phyloP scores from a whole-genome alignment of 2,888 invertebrate species.

The Drosophila aldrichi region DNA sequence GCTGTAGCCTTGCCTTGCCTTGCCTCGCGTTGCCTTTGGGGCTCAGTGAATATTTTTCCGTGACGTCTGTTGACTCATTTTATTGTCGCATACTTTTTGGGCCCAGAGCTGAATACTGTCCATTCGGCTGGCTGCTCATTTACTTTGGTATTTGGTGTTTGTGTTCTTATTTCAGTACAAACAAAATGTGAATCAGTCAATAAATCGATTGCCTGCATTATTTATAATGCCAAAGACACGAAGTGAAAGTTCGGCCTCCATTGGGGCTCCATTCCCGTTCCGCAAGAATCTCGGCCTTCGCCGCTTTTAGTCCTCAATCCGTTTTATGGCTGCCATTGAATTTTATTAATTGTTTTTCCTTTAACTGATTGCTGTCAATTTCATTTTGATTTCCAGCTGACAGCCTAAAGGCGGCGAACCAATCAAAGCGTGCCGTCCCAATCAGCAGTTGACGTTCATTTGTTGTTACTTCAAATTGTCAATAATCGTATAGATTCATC shows the following conservation, averaged over 20 bases:
- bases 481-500: slow-evolving; percentile 6
- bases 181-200: slow-evolving; percentile 63
- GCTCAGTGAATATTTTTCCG: slow-evolving; percentile 32
- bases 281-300: slow-evolving; percentile 43
- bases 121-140: slow-evolving; percentile 33
- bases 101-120: slow-evolving; percentile 5
- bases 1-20: slow-evolving; percentile 11
- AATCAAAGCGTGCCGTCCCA: slow-evolving; percentile 6
- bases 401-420: slow-evolving; percentile 13
- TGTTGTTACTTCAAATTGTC: slow-evolving; percentile 11
- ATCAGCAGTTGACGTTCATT: slow-evolving; percentile 6
- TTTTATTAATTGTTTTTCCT: slow-evolving; percentile 64
- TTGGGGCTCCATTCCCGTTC: slow-evolving; percentile 7
- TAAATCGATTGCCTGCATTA: slow-evolving; percentile 76
- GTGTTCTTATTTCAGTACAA: slow-evolving; percentile 45
- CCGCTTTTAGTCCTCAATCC: slow-evolving; percentile 31
- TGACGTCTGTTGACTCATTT: slow-evolving; percentile 69
- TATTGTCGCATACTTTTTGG: slow-evolving; percentile 60
- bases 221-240: slow-evolving; percentile 64
- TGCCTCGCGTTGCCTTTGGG: not conserved
- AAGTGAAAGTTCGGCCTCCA: slow-evolving; percentile 27
- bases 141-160: slow-evolving; percentile 48
- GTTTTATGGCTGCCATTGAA: slow-evolving; percentile 36
- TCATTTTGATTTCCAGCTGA: slow-evolving; percentile 60
- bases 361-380: slow-evolving; percentile 61